Conservation (phyloP, 2,797 vertebrate genomes). For the Apogon talboti region DNA sequence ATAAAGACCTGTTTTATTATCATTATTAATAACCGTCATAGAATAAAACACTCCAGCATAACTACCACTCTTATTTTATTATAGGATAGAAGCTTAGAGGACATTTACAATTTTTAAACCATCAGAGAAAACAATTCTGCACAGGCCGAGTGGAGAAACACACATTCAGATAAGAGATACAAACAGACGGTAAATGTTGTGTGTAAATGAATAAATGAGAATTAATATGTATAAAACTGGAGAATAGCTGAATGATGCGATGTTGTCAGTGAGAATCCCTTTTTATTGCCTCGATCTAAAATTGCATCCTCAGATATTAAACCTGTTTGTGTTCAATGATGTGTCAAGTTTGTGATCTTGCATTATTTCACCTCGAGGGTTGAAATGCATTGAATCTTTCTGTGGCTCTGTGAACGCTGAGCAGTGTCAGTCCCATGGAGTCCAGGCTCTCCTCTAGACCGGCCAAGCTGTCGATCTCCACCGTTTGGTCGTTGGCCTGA, state of each 20-base stretch:
- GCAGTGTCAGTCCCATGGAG: slow-evolving; percentile 86
- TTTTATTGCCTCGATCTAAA: neutral
- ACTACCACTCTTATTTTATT: too few relatives aligned
- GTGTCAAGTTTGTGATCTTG: neutral
- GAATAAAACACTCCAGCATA: neutral
- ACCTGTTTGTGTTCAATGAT: neutral
- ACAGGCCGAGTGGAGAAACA: neutral
- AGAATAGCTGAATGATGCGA: too few relatives aligned
- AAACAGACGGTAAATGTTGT: too few relatives aligned
- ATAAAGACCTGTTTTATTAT: neutral
- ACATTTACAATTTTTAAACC: too few relatives aligned
- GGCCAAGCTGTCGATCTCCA: slow-evolving; percentile 82
- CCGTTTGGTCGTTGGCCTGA: slow-evolving; percentile 91
- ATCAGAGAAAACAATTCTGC: neutral
- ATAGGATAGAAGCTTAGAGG: too few relatives aligned
- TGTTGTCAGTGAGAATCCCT: too few relatives aligned
- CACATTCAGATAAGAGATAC: neutral
- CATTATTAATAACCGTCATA: neutral
- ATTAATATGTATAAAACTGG: too few relatives aligned
- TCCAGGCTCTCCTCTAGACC: slow-evolving; percentile 87
- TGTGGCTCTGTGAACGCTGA: slow-evolving; percentile 82
- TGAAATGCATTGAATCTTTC: slow-evolving; percentile 83
- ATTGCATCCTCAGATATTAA: neutral
- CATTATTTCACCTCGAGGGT: slow-evolving; percentile 31
- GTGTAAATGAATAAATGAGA: too few relatives aligned